Percentiles rank a stretch among this genome's conserved stretches.
Conservation (phyloP, 1,140 invertebrate genomes). For the Antheraea mylitta region DNA sequence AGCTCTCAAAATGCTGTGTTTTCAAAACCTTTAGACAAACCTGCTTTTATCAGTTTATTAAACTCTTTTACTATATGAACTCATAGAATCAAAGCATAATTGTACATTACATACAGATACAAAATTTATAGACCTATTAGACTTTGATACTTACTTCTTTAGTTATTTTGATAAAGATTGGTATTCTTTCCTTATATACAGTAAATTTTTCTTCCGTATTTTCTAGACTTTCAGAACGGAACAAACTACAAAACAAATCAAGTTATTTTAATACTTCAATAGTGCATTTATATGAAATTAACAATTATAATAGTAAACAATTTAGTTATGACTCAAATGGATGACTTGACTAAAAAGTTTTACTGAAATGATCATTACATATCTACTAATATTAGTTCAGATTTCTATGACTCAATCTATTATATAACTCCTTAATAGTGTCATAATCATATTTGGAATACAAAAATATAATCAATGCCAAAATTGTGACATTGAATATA, state of each 20-base stretch:
- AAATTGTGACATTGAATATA: neutral
- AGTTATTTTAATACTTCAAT: too few species aligned
- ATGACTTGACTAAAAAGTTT: neutral
- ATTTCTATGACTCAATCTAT: neutral
- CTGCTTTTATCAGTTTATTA: too few species aligned
- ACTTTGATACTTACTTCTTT: constrained; percentile 80
- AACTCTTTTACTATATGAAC: too few species aligned
- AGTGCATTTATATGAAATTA: too few species aligned
- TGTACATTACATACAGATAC: too few species aligned
- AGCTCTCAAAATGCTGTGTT: too few species aligned
- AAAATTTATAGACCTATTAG: neutral
- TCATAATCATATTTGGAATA: neutral
- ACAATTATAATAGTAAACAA: neutral
- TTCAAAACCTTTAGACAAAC: too few species aligned
- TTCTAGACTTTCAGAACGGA: constrained; percentile 81
- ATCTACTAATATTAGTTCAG: neutral
- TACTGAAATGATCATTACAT: neutral
- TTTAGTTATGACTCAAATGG: neutral
- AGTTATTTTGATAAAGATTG: constrained; percentile 83
- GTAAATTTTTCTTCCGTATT: constrained; percentile 85
- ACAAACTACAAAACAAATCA: constrained; percentile 82
- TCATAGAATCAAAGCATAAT: too few species aligned
- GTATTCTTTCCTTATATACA: constrained; percentile 86
- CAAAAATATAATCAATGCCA: neutral
- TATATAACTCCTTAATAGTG: neutral